These are phyloP conservation scores for Microplitis mediator DNA, from an alignment of 1,140 invertebrate species.

Conservation along the genomic window DNA sequence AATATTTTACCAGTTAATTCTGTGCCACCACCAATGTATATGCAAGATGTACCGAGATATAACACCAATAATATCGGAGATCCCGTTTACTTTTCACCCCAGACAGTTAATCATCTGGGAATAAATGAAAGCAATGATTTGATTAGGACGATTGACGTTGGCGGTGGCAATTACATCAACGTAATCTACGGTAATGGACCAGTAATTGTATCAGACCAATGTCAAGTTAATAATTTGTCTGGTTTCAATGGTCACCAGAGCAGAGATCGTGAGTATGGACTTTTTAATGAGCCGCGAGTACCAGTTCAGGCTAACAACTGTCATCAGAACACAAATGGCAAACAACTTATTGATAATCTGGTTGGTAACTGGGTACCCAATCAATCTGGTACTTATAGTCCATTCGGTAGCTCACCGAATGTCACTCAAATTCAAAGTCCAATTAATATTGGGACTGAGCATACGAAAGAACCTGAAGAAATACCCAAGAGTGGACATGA, in stretches of 20 bases:
- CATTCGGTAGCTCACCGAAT: conserved; percentile 69
- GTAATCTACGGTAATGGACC: conserved; percentile 58
- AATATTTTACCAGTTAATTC: conserved; percentile 45
- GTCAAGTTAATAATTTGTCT: conserved; percentile 45
- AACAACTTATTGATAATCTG: conserved; percentile 73
- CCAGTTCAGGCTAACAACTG: conserved; percentile 39
- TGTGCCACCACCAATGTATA: conserved; percentile 50
- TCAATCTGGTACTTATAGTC: conserved; percentile 79
- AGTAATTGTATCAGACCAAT: conserved; percentile 56
- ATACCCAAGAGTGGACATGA: conserved; percentile 23
- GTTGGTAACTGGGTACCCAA: conserved; percentile 83
- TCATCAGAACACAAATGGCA: conserved; percentile 52
- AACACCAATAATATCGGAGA: conserved; percentile 40
- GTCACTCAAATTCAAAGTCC: conserved; percentile 45
- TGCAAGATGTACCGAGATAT: conserved; percentile 48
- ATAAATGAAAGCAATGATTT: conserved; percentile 59
- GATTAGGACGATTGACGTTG: conserved; percentile 59
- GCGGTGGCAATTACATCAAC: conserved; percentile 61
- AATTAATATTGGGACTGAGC: neutral
- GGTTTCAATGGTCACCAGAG: conserved; percentile 45
- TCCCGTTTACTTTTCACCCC: conserved; percentile 51
- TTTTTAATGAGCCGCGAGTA: conserved; percentile 51
- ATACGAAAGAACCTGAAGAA: conserved; percentile 21
- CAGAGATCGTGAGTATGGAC: conserved; percentile 56
- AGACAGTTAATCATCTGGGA: conserved; percentile 52